These are phyloP conservation scores for Phalacrocorax carbo DNA, from an alignment of 2,113 vertebrate species.

Conservation along the genomic window DNA sequence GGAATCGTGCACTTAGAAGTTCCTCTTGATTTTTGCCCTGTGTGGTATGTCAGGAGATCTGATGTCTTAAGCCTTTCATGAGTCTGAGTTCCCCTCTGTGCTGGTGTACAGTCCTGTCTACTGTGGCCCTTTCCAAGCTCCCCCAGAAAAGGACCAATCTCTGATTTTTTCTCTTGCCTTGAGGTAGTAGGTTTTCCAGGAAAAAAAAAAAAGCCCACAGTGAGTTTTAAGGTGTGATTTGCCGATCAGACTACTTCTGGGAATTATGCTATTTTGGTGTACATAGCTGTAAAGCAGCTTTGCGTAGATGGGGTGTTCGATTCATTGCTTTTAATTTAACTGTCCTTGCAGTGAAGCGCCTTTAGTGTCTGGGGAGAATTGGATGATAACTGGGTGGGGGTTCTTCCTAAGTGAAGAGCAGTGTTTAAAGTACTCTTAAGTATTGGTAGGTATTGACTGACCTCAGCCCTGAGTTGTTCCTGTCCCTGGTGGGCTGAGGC, in stretches of 20 bases:
- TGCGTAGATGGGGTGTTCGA: background rate
- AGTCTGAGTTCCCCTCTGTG: background rate
- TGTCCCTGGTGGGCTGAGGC: background rate
- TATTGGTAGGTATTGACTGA: background rate
- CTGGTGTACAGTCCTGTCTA: background rate
- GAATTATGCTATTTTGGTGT: background rate
- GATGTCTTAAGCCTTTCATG: background rate
- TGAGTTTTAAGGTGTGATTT: conserved; percentile 20
- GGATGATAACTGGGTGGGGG: background rate
- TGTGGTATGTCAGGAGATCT: background rate
- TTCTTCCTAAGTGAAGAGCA: background rate
- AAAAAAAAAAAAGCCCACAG: background rate
- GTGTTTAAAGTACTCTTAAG: background rate
- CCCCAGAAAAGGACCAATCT: conserved; percentile 43
- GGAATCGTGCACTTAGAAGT: conserved; percentile 3
- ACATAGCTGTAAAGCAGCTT: background rate
- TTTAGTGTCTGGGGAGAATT: background rate
- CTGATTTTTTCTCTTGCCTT: background rate
- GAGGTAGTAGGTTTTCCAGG: background rate
- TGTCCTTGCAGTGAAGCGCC: conserved; percentile 4
- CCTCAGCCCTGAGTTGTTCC: background rate
- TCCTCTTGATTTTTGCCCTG: background rate
- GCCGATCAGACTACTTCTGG: background rate
- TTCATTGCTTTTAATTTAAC: conserved; percentile 1
- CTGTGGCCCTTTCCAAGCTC: background rate